A percentile compares a stretch with the other conserved stretches of the same genome.
Evolutionary conservation across 2,797 vertebrate species (phyloP).

Genomic region (Sparus aurata): DNA sequence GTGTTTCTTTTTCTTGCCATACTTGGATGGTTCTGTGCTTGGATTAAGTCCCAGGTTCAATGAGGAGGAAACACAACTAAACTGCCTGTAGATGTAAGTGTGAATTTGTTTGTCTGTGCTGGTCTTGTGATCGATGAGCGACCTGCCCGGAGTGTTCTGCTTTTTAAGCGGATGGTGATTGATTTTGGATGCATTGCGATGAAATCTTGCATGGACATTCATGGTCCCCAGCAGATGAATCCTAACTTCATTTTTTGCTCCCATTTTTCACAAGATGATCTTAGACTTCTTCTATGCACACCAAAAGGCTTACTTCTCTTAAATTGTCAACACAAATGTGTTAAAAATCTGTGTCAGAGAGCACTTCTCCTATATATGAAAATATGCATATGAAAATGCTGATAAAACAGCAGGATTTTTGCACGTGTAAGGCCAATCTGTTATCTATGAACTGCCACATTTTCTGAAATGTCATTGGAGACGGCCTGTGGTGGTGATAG

Average conservation of each 20-base stretch:
- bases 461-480: too few species aligned
- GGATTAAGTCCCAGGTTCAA: neutral
- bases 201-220: neutral
- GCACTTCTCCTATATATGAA: too few species aligned
- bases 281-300: too few species aligned
- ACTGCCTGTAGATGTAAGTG: neutral
- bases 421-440: too few species aligned
- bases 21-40: neutral
- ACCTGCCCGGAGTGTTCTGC: neutral
- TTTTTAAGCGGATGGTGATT: neutral
- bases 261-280: too few species aligned
- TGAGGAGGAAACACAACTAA: constrained; percentile 8
- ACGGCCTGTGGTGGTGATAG: too few species aligned
- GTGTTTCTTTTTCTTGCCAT: neutral
- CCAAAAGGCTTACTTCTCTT: too few species aligned
- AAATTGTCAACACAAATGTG: too few species aligned
- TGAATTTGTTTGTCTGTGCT: neutral
- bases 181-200: neutral
- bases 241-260: neutral
- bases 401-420: too few species aligned
- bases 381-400: too few species aligned
- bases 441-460: too few species aligned
- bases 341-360: too few species aligned
- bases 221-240: neutral
- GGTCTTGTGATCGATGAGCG: neutral